Percentiles rank a stretch among this genome's conserved stretches.
Conservation (phyloP, 2,797 vertebrate species). For the Enteromius trimaculatus region DNA sequence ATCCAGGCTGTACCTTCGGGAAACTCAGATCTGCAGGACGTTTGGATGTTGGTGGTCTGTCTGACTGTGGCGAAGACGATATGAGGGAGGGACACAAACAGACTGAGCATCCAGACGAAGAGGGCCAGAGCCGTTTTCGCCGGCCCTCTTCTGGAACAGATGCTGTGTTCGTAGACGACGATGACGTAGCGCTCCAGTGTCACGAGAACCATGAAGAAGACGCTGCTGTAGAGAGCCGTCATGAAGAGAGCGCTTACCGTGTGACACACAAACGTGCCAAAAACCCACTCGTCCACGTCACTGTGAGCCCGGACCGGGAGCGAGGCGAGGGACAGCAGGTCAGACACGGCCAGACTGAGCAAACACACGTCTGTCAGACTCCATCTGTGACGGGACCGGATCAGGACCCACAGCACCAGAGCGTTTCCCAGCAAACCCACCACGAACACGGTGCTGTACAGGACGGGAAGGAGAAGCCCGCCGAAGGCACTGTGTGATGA, state of each 20-base stretch:
- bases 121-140: slow-evolving; percentile 57
- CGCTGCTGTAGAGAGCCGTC: slow-evolving; percentile 82
- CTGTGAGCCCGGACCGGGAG: slow-evolving; percentile 83
- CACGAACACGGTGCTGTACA: slow-evolving; percentile 87
- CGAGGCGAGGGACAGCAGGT: slow-evolving; percentile 85
- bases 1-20: slow-evolving; percentile 60
- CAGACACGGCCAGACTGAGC: slow-evolving; percentile 86
- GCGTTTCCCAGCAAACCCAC: slow-evolving; percentile 83
- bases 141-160: slow-evolving; percentile 70
- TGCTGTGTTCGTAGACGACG: slow-evolving; percentile 72
- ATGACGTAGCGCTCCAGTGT: slow-evolving; percentile 85
- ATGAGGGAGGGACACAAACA: slow-evolving; percentile 71
- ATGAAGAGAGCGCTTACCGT: slow-evolving; percentile 71
- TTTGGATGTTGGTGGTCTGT: accelerated
- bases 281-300: slow-evolving; percentile 74
- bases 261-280: slow-evolving; percentile 80
- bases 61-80: slow-evolving; percentile 71
- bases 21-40: slow-evolving; percentile 63
- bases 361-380: slow-evolving; percentile 89
- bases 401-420: slow-evolving; percentile 83
- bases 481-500: slow-evolving; percentile 71
- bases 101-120: slow-evolving; percentile 76
- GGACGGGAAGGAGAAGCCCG: slow-evolving; percentile 77
- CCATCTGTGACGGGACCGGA: slow-evolving; percentile 79
- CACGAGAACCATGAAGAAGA: slow-evolving; percentile 86